Conservation (phyloP, 2,888 invertebrate genomes). For the Leptinotarsa tumamoca region DNA sequence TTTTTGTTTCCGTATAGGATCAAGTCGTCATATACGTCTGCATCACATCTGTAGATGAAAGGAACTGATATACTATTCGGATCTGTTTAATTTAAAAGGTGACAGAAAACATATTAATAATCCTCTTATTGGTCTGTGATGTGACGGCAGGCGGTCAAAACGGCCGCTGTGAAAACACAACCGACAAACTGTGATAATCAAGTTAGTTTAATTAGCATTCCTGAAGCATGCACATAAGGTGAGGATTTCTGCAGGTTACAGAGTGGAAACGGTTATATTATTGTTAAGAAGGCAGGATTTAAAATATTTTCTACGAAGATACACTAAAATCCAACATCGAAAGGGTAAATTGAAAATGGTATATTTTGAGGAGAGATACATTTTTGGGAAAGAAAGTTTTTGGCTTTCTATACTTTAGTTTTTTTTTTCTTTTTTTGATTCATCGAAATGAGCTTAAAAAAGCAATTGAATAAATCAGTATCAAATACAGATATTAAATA, state of each 20-base stretch:
- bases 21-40: neutral
- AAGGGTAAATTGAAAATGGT: no score
- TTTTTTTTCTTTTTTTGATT: no score
- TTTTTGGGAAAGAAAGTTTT: no score
- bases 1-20: neutral
- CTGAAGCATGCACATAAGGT: conserved; percentile 10
- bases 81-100: conserved; percentile 42
- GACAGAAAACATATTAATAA: conserved; percentile 43
- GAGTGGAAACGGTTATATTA: neutral
- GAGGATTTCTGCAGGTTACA: conserved; percentile 11
- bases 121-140: conserved; percentile 40
- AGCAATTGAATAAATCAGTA: no score
- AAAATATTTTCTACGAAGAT: no score
- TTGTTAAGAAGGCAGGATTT: no score
- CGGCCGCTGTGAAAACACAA: neutral
- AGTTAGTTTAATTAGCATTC: conserved; percentile 19
- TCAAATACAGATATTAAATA: no score
- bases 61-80: conserved; percentile 22
- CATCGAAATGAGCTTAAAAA: no score
- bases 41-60: conserved; percentile 7
- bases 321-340: no score
- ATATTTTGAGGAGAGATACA: no score
- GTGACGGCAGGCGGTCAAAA: conserved; percentile 37
- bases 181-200: conserved; percentile 13
- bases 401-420: no score